Conservation (phyloP, 2,888 invertebrate genomes). For the Dynastes hyllus region DNA sequence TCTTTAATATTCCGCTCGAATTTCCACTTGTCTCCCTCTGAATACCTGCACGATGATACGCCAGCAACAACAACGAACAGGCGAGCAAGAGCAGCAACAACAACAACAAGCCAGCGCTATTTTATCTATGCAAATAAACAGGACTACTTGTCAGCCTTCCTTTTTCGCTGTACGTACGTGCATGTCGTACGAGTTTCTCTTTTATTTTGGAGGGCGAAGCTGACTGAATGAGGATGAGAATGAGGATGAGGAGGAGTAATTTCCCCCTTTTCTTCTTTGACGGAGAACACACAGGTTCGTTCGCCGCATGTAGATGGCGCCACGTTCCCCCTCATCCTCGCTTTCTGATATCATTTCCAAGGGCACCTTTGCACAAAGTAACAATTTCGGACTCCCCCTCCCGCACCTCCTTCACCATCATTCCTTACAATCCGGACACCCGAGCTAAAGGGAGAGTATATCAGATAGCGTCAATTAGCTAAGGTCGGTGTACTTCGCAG, state of each 20-base stretch:
- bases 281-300: constrained; percentile 1
- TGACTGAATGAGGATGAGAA: background rate
- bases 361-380: constrained; percentile 33
- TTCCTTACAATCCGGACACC: constrained; percentile 7
- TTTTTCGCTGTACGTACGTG: constrained; percentile 29
- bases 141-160: constrained; percentile 28
- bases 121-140: constrained; percentile 41
- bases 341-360: constrained; percentile 28
- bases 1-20: constrained; percentile 43
- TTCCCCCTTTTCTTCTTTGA: constrained; percentile 15
- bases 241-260: background rate
- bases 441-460: constrained; percentile 26
- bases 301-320: constrained; percentile 32
- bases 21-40: constrained; percentile 22
- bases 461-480: constrained; percentile 52
- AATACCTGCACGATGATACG: constrained; percentile 21
- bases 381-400: constrained; percentile 1
- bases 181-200: constrained; percentile 32
- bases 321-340: background rate
- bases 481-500: constrained; percentile 37
- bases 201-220: constrained; percentile 21
- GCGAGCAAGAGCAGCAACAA: background rate
- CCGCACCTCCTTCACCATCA: background rate
- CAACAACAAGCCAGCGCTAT: constrained; percentile 6
- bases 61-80: constrained; percentile 16